Evolutionary conservation across 2,113 vertebrate species (phyloP).

Genomic region (Lepisosteus osseus): DNA sequence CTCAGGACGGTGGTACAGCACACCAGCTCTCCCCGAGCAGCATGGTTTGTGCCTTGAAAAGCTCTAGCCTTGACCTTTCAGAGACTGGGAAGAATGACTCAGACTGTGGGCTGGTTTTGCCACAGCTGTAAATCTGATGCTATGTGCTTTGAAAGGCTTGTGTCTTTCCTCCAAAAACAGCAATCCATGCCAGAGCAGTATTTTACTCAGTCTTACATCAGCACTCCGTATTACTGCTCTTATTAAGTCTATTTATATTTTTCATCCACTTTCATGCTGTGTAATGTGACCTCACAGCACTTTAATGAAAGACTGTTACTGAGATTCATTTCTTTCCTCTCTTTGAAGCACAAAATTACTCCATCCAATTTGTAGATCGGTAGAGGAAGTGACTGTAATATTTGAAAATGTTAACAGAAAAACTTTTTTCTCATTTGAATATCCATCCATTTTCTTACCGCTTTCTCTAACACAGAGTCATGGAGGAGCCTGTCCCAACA

Average conservation of each 20-base stretch:
- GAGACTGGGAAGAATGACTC: slow-evolving; percentile 23
- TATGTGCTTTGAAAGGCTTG: slow-evolving; percentile 18
- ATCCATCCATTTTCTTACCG: too few relatives aligned
- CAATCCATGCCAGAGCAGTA: slow-evolving; percentile 27
- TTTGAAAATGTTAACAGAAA: too few relatives aligned
- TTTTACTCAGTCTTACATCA: slow-evolving; percentile 36
- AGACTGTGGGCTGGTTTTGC: not conserved
- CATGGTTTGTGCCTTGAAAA: not conserved
- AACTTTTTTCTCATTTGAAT: too few relatives aligned
- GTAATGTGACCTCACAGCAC: slow-evolving; percentile 15
- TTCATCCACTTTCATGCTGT: slow-evolving; percentile 27
- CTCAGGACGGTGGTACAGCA: not conserved
- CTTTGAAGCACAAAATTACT: too few relatives aligned
- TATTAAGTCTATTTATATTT: slow-evolving; percentile 29
- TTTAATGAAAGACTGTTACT: too few relatives aligned
- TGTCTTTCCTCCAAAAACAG: not conserved
- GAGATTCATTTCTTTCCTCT: too few relatives aligned
- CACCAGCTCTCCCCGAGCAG: not conserved
- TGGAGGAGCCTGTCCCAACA: too few relatives aligned
- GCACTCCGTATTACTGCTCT: slow-evolving; percentile 15
- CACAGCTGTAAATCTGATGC: slow-evolving; percentile 29
- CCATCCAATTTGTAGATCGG: too few relatives aligned
- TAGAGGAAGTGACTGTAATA: too few relatives aligned
- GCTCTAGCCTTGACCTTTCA: not conserved
- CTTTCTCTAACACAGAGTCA: too few relatives aligned